These are phyloP conservation scores for Erebia ligea DNA, from an alignment of 2,888 invertebrate genomes.

Conservation along the genomic window DNA sequence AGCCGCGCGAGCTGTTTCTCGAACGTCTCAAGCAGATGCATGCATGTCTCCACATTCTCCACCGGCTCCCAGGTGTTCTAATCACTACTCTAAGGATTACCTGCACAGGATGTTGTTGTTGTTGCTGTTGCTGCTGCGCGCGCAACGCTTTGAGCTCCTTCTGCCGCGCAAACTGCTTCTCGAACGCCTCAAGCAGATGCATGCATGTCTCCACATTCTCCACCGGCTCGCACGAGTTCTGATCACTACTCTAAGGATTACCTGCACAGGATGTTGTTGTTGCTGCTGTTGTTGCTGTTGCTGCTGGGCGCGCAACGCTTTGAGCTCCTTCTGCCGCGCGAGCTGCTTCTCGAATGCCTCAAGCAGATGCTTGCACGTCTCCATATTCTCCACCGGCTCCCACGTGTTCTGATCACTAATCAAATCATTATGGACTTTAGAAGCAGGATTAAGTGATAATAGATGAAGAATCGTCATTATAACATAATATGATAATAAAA, in stretches of 20 bases:
- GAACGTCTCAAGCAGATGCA: no score
- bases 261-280: conserved; percentile 73
- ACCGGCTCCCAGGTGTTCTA: no score
- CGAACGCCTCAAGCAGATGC: conserved; percentile 90
- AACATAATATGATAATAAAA: no score
- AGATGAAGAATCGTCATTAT: no score
- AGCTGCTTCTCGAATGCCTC: conserved; percentile 92
- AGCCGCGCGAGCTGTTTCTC: no score
- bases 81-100: no score
- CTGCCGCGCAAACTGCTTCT: conserved; percentile 89
- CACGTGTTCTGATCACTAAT: conserved; percentile 91
- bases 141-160: conserved; percentile 71
- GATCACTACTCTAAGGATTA: conserved; percentile 80
- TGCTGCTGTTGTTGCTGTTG: conserved; percentile 65
- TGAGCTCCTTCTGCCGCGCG: conserved; percentile 89
- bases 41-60: no score
- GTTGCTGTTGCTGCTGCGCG: conserved; percentile 58
- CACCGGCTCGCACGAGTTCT: conserved; percentile 93
- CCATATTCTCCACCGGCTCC: conserved; percentile 91
- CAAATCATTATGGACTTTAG: conserved; percentile 9
- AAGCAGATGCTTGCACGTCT: conserved; percentile 89
- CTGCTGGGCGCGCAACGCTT: conserved; percentile 79
- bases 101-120: conserved; percentile 44
- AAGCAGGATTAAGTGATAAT: no score
- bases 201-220: conserved; percentile 90